Conservation (phyloP, 2,113 vertebrate genomes). For the Tyto alba region DNA sequence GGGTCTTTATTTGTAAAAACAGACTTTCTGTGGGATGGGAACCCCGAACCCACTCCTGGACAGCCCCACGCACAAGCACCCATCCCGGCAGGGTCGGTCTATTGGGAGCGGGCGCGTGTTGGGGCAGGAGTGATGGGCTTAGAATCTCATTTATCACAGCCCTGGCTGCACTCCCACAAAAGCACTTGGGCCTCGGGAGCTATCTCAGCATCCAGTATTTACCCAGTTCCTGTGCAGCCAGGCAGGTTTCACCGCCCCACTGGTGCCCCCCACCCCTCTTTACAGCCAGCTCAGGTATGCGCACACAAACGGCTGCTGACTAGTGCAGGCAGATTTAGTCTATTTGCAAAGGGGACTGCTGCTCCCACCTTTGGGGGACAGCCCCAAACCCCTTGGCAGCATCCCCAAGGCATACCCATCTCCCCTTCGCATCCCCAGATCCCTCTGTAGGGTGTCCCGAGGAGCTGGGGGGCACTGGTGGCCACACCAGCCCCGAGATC, state of each 20-base stretch:
- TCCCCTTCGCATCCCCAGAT: not conserved
- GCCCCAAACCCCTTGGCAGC: not conserved
- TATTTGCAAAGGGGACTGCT: not conserved
- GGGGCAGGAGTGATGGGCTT: not conserved
- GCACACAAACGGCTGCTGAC: not conserved
- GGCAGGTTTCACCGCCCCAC: not conserved
- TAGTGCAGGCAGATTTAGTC: not conserved
- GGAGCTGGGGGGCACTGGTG: not conserved
- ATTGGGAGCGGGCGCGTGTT: rapidly evolving
- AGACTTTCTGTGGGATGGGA: not conserved
- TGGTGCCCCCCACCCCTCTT: slow-evolving; percentile 6
- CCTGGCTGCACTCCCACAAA: rapidly evolving
- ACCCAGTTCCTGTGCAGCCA: not conserved
- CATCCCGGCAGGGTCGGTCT: not conserved
- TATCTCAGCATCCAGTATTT: not conserved
- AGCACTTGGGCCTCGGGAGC: not conserved
- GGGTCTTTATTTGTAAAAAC: not conserved
- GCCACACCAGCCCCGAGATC: rapidly evolving
- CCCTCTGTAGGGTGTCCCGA: rapidly evolving
- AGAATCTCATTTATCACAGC: not conserved
- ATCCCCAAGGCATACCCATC: rapidly evolving
- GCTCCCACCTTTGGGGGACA: not conserved
- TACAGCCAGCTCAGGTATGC: slow-evolving; percentile 19
- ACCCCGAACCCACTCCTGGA: rapidly evolving
- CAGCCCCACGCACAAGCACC: not conserved